Evolutionary conservation across 2,888 invertebrate species (phyloP).

Genomic region (Nemoura dubitans): DNA sequence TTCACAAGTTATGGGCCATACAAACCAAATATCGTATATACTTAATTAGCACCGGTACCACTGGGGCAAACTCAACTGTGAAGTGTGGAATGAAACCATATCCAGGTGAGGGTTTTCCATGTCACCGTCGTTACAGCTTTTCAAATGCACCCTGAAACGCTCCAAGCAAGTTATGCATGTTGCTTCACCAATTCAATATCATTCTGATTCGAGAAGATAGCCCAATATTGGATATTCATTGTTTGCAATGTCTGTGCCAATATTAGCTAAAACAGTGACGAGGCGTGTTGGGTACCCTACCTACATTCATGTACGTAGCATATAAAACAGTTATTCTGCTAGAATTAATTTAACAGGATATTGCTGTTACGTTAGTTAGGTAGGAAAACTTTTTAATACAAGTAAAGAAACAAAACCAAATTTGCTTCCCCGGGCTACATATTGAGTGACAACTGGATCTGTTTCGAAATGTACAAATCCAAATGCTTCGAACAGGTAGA

Average conservation of each 20-base stretch:
- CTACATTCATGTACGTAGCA: not conserved
- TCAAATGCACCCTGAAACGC: not conserved
- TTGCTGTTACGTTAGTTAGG: not conserved
- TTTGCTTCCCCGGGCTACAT: not conserved
- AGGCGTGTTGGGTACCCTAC: not conserved
- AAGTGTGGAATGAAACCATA: too few species aligned
- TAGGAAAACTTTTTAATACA: not conserved
- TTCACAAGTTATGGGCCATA: too few species aligned
- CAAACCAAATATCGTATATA: too few species aligned
- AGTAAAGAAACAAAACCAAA: not conserved
- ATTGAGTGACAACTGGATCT: conserved; percentile 1
- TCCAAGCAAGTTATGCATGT: not conserved
- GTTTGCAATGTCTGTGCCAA: not conserved
- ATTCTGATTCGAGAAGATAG: not conserved
- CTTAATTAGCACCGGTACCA: too few species aligned
- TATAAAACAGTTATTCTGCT: not conserved
- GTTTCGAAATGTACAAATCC: not conserved
- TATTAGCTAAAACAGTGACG: not conserved
- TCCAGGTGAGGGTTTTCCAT: too few species aligned
- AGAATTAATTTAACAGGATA: not conserved
- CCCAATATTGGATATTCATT: conserved; percentile 12
- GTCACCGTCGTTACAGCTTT: too few species aligned
- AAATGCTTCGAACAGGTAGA: not conserved
- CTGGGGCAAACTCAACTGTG: too few species aligned
- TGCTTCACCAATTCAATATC: not conserved